Base-by-base conservation (phyloP, 2,113 vertebrate genomes). In the Oxygymnocypris stewartii region DNA sequence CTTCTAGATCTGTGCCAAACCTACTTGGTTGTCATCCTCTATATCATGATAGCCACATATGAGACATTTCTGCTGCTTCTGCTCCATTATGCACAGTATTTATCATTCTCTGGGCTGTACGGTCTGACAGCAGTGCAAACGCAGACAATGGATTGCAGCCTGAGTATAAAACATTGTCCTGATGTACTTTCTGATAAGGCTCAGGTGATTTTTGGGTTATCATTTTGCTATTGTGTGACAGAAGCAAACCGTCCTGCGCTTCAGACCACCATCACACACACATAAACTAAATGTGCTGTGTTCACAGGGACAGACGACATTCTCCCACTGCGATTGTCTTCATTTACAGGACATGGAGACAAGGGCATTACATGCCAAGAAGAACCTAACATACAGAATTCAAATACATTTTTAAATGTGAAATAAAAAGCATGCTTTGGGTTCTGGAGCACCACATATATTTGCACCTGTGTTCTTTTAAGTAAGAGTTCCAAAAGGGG, bases 151-250 rank as follows among this genome's bases (percentile, higher is more conserved):
- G 78, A 79, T 40, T 40, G 31, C 49, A 59, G 18, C 35, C 31
- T 59, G 49, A 59, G 77, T 20, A 6, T 44, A 44, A 47, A 25
- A 28, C 42, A 16, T 16, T 76, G 42, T 47, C 42, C 42, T 25
- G 42, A 49, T 76, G 42, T 76, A 76, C 74, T 76, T 75, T 76
- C 42, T 49, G 74, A 76, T 76, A 76, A 49, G 16, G 42, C 74
- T 76, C 74, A 49, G n/a, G 74, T 76, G 74, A 25, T 47, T 40
- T n/a, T 61, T n/a, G 71, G 40, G 35, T 42, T 10, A 84, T 61
- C 37, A 28, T 23, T 75, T 44, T 75, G 83, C 69, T 25, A 40
- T 61, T 44, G 31, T 71, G 63, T 71, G 65, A 40, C 0, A 8
- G 74, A 76, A 49, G 5, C 74, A 49, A 74, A 80, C 78, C 3